A percentile compares a stretch with the other conserved stretches of the same genome.
These are phyloP conservation scores for Drosophila nikananu DNA, from an alignment of 1,140 invertebrate species.

Conservation along the genomic window DNA sequence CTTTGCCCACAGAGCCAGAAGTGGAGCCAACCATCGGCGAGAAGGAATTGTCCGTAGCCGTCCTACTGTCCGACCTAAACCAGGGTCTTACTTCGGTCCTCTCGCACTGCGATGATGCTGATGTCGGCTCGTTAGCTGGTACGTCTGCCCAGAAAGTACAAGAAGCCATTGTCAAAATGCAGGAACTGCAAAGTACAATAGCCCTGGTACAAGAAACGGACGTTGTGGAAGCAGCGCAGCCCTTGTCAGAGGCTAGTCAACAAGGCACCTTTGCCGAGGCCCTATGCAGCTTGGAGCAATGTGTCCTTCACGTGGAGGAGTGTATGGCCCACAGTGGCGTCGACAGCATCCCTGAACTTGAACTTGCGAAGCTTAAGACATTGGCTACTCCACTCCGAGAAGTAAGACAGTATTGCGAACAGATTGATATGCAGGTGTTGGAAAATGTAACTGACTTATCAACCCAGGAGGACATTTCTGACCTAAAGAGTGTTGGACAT, in stretches of 20 bases:
- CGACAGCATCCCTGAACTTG: conserved; percentile 51
- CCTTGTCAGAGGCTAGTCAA: conserved; percentile 64
- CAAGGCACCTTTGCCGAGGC: conserved; percentile 72
- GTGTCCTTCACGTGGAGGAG: conserved; percentile 75
- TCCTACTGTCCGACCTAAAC: conserved; percentile 66
- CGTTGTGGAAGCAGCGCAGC: conserved; percentile 41
- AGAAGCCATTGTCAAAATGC: conserved; percentile 66
- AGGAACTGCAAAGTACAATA: conserved; percentile 60
- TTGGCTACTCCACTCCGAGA: conserved; percentile 71
- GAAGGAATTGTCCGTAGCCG: conserved; percentile 25
- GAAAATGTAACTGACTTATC: conserved; percentile 75
- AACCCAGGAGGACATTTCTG: conserved; percentile 71
- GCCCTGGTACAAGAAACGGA: conserved; percentile 64
- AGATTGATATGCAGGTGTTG: conserved; percentile 59
- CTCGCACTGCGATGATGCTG: conserved; percentile 59
- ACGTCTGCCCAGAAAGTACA: conserved; percentile 69
- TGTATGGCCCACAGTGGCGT: conserved; percentile 66
- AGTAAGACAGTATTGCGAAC: conserved; percentile 68
- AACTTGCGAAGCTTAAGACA: conserved; percentile 64
- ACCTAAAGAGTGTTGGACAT: conserved; percentile 83
- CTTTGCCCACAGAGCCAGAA: conserved; percentile 60
- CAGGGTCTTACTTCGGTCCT: conserved; percentile 70
- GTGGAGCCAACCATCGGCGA: conserved; percentile 1
- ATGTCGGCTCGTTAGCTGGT: conserved; percentile 45
- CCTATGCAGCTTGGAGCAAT: conserved; percentile 69